These are phyloP conservation scores for Corythornis cristatus DNA, from an alignment of 2,113 vertebrate genomes.

Conservation along the genomic window DNA sequence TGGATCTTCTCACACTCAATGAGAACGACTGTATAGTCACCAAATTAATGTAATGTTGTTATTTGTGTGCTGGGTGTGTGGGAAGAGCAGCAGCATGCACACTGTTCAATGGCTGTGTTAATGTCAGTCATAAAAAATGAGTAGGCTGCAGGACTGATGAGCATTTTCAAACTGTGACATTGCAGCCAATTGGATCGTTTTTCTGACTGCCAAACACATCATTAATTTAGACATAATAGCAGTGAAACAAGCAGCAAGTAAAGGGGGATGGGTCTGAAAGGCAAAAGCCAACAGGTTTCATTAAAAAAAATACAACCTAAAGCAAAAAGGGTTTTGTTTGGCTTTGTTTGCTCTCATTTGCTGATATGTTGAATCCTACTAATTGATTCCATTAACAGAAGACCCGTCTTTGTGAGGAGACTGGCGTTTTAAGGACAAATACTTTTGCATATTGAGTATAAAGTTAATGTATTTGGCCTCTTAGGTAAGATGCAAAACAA, in stretches of 20 bases:
- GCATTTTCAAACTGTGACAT: constrained; percentile 35
- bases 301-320: background rate
- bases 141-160: constrained; percentile 23
- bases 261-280: constrained; percentile 6
- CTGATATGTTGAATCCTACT: constrained; percentile 30
- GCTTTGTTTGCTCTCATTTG: constrained; percentile 32
- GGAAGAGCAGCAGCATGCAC: background rate
- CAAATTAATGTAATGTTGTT: background rate
- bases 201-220: constrained; percentile 37
- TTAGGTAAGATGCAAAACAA: constrained; percentile 52
- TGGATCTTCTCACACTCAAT: background rate
- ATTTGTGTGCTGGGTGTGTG: background rate
- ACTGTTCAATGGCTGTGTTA: background rate
- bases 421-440: constrained; percentile 55
- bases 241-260: constrained; percentile 24
- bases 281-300: background rate
- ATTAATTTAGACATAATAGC: constrained; percentile 54
- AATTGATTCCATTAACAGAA: constrained; percentile 56
- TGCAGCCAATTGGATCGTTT: constrained; percentile 41
- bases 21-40: background rate
- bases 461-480: constrained; percentile 59
- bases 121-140: constrained; percentile 10
- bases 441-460: constrained; percentile 44
- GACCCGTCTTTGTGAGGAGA: background rate
- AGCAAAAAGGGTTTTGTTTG: background rate